A percentile compares a stretch with the other conserved stretches of the same genome.
These are phyloP conservation scores for Brienomyrus brachyistius DNA, from an alignment of 2,113 vertebrate species.

Conservation along the genomic window DNA sequence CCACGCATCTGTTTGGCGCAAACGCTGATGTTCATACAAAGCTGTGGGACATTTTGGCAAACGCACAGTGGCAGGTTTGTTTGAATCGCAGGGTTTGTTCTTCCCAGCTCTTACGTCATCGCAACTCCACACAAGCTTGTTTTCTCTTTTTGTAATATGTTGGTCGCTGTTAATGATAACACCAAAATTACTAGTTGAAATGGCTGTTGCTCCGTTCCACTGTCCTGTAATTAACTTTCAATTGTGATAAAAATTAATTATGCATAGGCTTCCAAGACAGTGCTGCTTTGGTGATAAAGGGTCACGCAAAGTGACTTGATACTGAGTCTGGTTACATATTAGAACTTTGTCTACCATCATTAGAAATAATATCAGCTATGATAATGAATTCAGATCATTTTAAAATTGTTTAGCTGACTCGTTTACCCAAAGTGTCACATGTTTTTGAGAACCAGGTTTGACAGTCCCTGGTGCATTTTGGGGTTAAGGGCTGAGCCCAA, in stretches of 20 bases:
- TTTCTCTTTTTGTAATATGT: background rate
- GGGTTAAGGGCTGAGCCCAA: background rate
- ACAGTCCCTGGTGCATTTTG: background rate
- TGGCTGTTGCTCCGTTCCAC: background rate
- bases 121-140: background rate
- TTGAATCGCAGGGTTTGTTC: background rate
- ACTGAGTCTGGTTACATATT: background rate
- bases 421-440: background rate
- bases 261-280: background rate
- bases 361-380: background rate
- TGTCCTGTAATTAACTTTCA: conserved; percentile 13
- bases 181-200: background rate
- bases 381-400: too few relatives aligned
- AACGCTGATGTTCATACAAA: background rate
- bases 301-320: background rate
- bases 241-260: background rate
- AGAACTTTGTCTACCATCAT: background rate
- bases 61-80: background rate
- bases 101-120: too few relatives aligned
- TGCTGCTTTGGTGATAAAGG: background rate
- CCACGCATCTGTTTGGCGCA: background rate
- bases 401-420: background rate
- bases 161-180: background rate
- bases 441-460: background rate
- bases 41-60: background rate